Percentiles rank a stretch among this genome's conserved stretches.
phyloP scores from a whole-genome alignment of 2,113 vertebrate genomes.

The Neolamprologus longior region DNA sequence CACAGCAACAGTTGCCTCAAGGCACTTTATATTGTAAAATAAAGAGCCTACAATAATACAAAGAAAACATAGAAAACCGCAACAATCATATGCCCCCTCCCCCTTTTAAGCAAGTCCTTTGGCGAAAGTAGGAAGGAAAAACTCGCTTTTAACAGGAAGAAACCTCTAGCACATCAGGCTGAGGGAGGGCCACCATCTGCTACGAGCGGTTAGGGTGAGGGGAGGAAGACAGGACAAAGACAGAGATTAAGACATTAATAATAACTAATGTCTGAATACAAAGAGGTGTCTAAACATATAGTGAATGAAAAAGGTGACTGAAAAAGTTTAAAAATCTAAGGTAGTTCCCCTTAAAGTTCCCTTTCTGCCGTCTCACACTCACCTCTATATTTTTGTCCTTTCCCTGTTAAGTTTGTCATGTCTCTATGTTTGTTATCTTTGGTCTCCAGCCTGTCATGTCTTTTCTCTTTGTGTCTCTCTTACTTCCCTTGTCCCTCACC shows the following conservation, averaged over 20 bases:
- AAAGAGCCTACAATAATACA: not conserved
- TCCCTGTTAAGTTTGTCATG: not conserved
- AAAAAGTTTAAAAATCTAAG: not conserved
- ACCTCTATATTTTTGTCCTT: not conserved
- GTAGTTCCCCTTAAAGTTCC: not conserved
- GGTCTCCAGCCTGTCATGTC: not conserved
- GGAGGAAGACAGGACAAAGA: not conserved
- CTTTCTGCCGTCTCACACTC: not conserved
- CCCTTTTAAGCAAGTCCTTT: not conserved
- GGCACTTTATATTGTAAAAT: not conserved
- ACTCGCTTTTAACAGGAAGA: not conserved
- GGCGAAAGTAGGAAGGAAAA: not conserved
- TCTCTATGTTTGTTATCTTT: not conserved
- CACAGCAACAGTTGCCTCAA: not conserved
- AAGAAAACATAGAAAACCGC: not conserved
- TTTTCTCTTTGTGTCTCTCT: not conserved
- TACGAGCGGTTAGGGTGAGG: not conserved
- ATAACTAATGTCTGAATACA: not conserved
- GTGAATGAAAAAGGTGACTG: not conserved
- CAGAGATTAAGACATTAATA: not conserved
- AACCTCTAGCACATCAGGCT: not conserved
- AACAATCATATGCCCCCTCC: not conserved
- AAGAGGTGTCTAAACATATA: not conserved
- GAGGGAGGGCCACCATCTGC: not conserved
- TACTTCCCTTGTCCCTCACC: not conserved